phyloP scores from a whole-genome alignment of 92 coral and sea anemone genomes.

The Epizoanthus illoricatus region DNA sequence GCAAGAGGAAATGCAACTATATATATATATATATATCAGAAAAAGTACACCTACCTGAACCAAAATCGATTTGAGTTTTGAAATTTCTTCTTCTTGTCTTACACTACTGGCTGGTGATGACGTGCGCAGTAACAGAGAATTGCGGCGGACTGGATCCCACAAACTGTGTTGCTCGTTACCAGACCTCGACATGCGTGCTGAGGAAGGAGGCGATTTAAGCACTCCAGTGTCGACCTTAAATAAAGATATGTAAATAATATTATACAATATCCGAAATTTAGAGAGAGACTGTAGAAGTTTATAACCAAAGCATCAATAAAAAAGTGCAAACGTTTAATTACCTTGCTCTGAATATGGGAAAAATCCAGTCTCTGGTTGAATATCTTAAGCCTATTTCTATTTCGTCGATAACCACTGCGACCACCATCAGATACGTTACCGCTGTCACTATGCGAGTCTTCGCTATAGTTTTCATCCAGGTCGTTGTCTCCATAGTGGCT shows the following conservation, averaged over 20 bases:
- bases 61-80: background rate
- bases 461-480: slow-evolving; percentile 7
- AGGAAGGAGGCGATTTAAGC: slow-evolving; percentile 26
- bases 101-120: background rate
- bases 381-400: slow-evolving; percentile 60
- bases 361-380: slow-evolving; percentile 70
- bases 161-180: slow-evolving; percentile 40
- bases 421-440: slow-evolving; percentile 27
- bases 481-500: slow-evolving; percentile 2
- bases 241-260: background rate
- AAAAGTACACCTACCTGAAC: background rate
- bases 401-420: slow-evolving; percentile 46
- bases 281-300: background rate
- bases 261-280: background rate
- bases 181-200: background rate
- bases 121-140: background rate
- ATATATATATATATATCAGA: no score
- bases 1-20: no score
- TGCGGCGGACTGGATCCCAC: slow-evolving; percentile 34
- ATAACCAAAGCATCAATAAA: background rate
- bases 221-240: slow-evolving; percentile 51
- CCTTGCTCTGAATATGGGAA: slow-evolving; percentile 77
- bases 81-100: slow-evolving; percentile 25
- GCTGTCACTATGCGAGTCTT: slow-evolving; percentile 14
- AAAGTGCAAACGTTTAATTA: background rate